Evolutionary conservation across 2,888 invertebrate genomes (phyloP), one percentile per base, ranked within the genome.

Genomic region (Gastrophysa polygoni): DNA sequence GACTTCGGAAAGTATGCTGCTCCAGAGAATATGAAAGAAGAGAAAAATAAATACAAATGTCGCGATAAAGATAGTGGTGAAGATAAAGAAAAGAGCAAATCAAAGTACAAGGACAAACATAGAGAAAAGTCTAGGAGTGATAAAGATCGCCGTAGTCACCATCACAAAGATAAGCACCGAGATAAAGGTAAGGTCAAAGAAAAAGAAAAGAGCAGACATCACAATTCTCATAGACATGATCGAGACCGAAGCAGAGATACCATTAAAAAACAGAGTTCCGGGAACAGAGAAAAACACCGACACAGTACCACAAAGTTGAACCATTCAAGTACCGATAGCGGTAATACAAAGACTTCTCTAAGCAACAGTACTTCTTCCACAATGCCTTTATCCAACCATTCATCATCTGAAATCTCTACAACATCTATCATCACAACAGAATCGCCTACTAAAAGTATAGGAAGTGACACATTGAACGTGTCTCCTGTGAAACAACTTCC

Each of bases 121-220:
- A 73, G 71, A 49, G 74, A 73, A 5, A 71, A 70, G 61, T 64
- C 71, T 32, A 68, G 71, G 70, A 71, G 63, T 64, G 73, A 75
- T 54, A 73, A 73, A 61, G 73, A 74, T 52, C 61, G 64, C 7
- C 61, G 49, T 49, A 56, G 59, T 14, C 29, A 57, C 38, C 59
- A 60, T 16, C 55, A 63, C 44, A 73, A 67, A 55, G 70, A 72
- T 24, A 71, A 73, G 43, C 67, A 73, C 51, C 64, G 66, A 38
- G 71, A 72, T 57, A 71, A 71, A 57, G 68, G 71, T 59, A 69
- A 69, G 29, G 72, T 72, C 28, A 71, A 70, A 57, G 63, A 61
- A 7, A 71, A 70, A 57, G 63, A 61, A 7, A 73, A 70, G 57
- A 63, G 58, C 34, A 61, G 68, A 57, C 64, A 72, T 66, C 71